Evolutionary conservation across 2,113 vertebrate genomes (phyloP).

Genomic region (Chaenocephalus aceratus): DNA sequence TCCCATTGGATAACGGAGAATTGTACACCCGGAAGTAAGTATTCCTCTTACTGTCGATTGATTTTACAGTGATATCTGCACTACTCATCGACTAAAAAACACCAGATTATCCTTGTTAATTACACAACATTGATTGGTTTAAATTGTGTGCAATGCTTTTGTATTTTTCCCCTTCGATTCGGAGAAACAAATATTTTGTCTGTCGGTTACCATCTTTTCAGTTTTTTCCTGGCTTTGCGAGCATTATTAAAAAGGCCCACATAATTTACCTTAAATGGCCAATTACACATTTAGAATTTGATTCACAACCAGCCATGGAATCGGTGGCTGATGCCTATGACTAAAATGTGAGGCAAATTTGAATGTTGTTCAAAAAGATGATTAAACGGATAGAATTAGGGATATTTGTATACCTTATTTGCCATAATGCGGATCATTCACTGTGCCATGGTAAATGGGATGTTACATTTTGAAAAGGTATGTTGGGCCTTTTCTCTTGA

Average conservation of each 20-base stretch:
- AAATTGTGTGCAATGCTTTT: too few relatives aligned
- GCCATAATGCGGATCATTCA: constrained; percentile 23
- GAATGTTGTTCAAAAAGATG: constrained; percentile 3
- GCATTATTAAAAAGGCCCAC: constrained; percentile 40
- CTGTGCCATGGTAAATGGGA: constrained; percentile 27
- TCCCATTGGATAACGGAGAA: too few relatives aligned
- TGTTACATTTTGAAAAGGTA: constrained; percentile 43
- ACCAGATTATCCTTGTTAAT: too few relatives aligned
- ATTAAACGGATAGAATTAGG: constrained; percentile 10
- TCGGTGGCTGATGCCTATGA: constrained; percentile 12
- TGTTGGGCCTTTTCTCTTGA: constrained; percentile 12
- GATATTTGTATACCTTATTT: constrained; percentile 15
- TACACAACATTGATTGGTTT: too few relatives aligned
- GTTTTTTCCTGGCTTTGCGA: constrained; percentile 20
- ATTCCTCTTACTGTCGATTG: too few relatives aligned
- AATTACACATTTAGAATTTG: background rate
- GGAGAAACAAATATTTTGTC: too few relatives aligned
- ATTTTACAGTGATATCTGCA: too few relatives aligned
- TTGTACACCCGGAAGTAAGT: too few relatives aligned
- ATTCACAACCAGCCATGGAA: constrained; percentile 14
- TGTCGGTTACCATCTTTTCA: background rate
- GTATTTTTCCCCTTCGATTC: too few relatives aligned
- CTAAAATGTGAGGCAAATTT: constrained; percentile 16
- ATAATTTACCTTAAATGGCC: constrained; percentile 31
- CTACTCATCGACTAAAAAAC: too few relatives aligned